Conservation (phyloP, 53 echinoderm and acorn worm genomes). For the Henricia sp. region DNA sequence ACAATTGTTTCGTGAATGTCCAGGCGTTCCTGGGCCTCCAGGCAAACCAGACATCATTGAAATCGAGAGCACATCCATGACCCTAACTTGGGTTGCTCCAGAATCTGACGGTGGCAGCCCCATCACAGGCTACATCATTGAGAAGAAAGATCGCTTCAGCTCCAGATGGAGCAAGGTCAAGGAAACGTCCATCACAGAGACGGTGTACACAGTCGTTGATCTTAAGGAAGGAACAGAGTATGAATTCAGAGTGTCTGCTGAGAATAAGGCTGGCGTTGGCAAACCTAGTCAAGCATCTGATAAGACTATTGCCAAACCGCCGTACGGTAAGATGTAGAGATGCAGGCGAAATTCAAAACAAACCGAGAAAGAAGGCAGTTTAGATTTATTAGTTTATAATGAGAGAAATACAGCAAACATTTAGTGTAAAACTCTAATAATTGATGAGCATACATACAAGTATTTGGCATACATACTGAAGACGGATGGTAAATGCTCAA, state of each 20-base stretch:
- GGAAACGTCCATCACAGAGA: conserved; percentile 88
- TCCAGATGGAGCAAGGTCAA: conserved; percentile 92
- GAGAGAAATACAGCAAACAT: too few relatives aligned
- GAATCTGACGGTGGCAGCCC: conserved; percentile 86
- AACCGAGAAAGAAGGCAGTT: too few relatives aligned
- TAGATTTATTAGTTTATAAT: too few relatives aligned
- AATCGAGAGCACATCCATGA: conserved; percentile 88
- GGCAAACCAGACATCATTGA: conserved; percentile 91
- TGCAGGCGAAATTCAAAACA: too few relatives aligned
- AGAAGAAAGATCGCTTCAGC: conserved; percentile 91
- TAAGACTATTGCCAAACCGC: conserved; percentile 86
- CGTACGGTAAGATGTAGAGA: conserved; percentile 98
- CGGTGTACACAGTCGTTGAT: conserved; percentile 87
- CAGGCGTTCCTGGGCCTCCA: conserved; percentile 85
- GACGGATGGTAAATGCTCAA: too few relatives aligned
- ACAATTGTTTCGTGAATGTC: too few relatives aligned
- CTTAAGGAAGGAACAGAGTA: conserved; percentile 89
- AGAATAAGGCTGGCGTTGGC: conserved; percentile 88
- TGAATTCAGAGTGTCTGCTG: conserved; percentile 89
- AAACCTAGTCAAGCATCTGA: conserved; percentile 94
- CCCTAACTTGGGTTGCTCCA: conserved; percentile 94
- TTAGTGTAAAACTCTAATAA: too few relatives aligned
- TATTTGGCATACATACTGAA: too few relatives aligned
- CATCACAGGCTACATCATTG: conserved; percentile 90
- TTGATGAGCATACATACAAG: too few relatives aligned